Conservation (phyloP, 2,888 invertebrate species). For the Strigamia maritima region DNA sequence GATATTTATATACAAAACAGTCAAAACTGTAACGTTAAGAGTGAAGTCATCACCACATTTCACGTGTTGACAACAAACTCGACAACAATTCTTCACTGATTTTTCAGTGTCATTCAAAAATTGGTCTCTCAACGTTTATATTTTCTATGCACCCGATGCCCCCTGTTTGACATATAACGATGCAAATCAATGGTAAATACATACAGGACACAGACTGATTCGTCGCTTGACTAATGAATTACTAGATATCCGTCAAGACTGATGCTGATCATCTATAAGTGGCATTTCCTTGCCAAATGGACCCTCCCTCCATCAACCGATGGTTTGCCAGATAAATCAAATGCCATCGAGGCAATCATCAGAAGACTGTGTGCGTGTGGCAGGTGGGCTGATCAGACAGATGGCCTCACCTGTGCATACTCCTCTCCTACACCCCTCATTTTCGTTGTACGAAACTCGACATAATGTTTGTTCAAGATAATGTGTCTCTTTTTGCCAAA, state of each 20-base stretch:
- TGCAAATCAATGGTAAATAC: constrained; percentile 13
- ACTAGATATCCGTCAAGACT: constrained; percentile 21
- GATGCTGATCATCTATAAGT: constrained; percentile 27
- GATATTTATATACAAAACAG: too few species aligned
- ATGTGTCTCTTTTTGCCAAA: constrained; percentile 27
- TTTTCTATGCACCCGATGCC: neutral
- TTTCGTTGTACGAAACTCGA: neutral
- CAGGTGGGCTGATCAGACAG: constrained; percentile 5
- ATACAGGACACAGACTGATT: neutral
- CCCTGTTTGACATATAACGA: constrained; percentile 15
- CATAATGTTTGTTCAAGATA: constrained; percentile 28
- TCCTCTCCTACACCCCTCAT: constrained; percentile 2
- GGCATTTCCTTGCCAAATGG: constrained; percentile 19
- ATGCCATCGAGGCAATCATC: constrained; percentile 24
- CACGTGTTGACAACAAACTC: neutral
- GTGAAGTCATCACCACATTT: too few species aligned
- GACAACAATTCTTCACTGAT: neutral
- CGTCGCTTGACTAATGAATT: constrained; percentile 27
- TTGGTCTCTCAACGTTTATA: neutral
- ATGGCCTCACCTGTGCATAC: constrained; percentile 26
- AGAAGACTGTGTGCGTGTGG: constrained; percentile 15
- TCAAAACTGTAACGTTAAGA: too few species aligned
- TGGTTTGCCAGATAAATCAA: constrained; percentile 21
- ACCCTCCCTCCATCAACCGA: constrained; percentile 11
- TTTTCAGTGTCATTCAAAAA: neutral